Evolutionary conservation across 2,888 invertebrate species (phyloP), one percentile per base, ranked within the genome.

Genomic region (Parnassius glacialis): DNA sequence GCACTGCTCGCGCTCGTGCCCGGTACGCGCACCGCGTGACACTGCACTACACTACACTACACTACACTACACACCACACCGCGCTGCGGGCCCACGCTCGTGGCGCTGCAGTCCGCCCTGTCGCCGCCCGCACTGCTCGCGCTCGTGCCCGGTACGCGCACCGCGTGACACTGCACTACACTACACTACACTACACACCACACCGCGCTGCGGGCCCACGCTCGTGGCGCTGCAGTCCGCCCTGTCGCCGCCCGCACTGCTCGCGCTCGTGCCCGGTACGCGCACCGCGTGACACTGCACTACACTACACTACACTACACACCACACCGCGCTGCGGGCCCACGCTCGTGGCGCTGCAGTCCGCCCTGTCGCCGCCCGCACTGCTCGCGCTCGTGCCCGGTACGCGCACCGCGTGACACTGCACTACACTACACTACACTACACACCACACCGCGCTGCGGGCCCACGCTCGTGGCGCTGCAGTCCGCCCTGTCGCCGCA

Each of bases 61-160:
- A 20, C 20, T 20, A 20, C 20, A 20, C 20, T 20, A 20, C 20
- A 20, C 20, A 20, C 20, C 2, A 20, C 20, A 2, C 20, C 2
- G 20, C 20, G 20, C 16, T 16, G 16, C 16, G 16, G 16, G 20
- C 2, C 20, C 20, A 20, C 20, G 2, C 20, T 20, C 20, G 20
- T 20, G 20, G 20, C 20, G 20, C 20, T 20, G 20, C 20, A 20
- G 20, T 20, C 20, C 2, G 20, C 20, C 20, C 20, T 20, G 20
- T 20, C 20, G 20, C 20, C 97, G 66, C 91, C 92, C 43, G 9
- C 10, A 43, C 43, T 9, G 43, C 43, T 10, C 43, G 43, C 0
- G 98, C 98, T 90, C 96, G 97, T 72, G 92, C 97, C 47, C 90
- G 73, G 83, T 94, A 0, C 93, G 94, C 59, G 93, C 94, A 62